Evolutionary conservation across 2,797 vertebrate species (phyloP).

Genomic region (Odontamblyopus rebecca): DNA sequence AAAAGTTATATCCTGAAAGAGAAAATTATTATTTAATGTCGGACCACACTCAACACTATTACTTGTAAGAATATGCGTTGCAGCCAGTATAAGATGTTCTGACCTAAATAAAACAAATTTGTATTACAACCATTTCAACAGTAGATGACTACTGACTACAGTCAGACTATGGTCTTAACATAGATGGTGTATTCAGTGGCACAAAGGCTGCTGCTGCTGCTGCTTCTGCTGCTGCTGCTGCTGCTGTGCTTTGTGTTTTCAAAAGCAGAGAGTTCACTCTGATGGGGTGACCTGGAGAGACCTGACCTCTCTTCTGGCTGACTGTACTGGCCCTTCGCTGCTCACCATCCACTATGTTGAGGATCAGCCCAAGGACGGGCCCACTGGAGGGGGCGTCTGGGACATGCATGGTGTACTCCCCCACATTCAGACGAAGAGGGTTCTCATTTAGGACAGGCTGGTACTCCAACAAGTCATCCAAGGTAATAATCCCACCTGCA

Average conservation of each 20-base stretch:
- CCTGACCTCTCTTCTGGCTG: conserved; percentile 57
- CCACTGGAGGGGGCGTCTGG: conserved; percentile 91
- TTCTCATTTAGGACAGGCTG: conserved; percentile 80
- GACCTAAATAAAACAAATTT: neutral
- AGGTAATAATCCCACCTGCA: conserved; percentile 89
- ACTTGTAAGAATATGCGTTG: neutral
- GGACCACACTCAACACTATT: conserved; percentile 11
- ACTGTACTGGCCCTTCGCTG: conserved; percentile 42
- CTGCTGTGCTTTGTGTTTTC: conserved; percentile 36
- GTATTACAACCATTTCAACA: neutral
- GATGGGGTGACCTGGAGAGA: conserved; percentile 58
- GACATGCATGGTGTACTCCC: conserved; percentile 83
- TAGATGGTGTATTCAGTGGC: conserved; percentile 37
- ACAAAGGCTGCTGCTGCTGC: conserved; percentile 13
- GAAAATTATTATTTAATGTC: conserved; percentile 25
- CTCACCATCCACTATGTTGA: conserved; percentile 94
- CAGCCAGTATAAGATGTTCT: neutral
- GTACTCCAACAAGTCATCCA: conserved; percentile 86
- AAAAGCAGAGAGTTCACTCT: conserved; percentile 31
- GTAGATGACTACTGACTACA: conserved; percentile 10
- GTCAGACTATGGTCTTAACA: conserved; percentile 36
- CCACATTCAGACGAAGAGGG: conserved; percentile 80
- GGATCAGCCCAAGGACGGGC: conserved; percentile 89
- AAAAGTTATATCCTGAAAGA: conserved; percentile 89
- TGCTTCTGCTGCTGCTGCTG: conserved; percentile 13